Base-by-base conservation (phyloP, 2,113 vertebrate genomes). In the Brachionichthys hirsutus region DNA sequence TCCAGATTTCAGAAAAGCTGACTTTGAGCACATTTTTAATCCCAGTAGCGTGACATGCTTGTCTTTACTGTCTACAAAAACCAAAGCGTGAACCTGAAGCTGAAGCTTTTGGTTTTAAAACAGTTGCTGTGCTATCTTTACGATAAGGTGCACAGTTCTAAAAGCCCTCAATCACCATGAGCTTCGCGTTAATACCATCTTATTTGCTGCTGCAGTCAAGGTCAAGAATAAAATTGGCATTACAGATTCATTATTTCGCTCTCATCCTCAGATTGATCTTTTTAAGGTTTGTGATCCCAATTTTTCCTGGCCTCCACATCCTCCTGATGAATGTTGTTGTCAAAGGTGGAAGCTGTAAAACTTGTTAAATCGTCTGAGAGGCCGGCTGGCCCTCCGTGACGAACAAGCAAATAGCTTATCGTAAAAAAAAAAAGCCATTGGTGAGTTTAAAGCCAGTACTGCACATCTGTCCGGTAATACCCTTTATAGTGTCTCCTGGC, bases 371-470 rank as follows among this genome's bases (percentile, higher is more conserved):
- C 62, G 69, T 45, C 46, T 67, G 35, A 7, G 58, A 63, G 76
- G 55, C 63, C 19, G 7, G 24, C 48, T 20, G 35, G 53, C 44
- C 38, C n/a, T 60, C 47, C 14, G 20, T 77, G 55, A 82, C 74
- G 67, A 83, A 53, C 19, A 66, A 50, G 54, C 74, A 78, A 78
- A 82, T 54, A 62, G 51, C 56, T 54, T n/a, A n/a, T n/a, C n/a
- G n/a, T n/a, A 67, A 75, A 79, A 86, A 70, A 63, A 60, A 63
- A 56, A 73, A 67, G 57, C 55, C 14, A 74, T 44, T 59, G 53
- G 38, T 3, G 14, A 19, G 19, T 55, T 54, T 18, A 20, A 72
- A 47, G 55, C 0, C 56, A 73, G 56, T 13, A 42, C n/a, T 2
- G 2, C 60, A 40, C 24, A 55, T 67, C 46, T 65, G 51, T 66